Base-by-base conservation (phyloP, 2,113 vertebrate species). In the Ploceus nigricollis region DNA sequence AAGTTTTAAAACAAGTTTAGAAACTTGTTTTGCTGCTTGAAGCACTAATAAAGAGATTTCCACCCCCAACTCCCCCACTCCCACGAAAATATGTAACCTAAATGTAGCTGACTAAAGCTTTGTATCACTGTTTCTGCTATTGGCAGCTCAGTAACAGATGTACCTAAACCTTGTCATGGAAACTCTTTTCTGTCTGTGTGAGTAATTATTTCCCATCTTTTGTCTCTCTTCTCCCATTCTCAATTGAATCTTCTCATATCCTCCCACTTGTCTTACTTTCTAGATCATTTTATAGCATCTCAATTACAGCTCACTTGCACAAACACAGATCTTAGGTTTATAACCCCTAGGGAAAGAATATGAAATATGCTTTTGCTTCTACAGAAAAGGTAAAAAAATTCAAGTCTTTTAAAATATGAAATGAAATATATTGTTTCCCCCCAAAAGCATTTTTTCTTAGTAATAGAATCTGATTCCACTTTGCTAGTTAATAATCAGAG, bases 81-180 rank as follows among this genome's bases (percentile, higher is more conserved):
- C 24, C 0, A 0, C 0, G 0, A 13, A 87, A 78, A 44, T 64
- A 33, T 0, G 1, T 40, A 69, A 64, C 40, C 14, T 23, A 44
- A 73, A 72, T 50, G 24, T 33, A 85, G 64, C 39, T 78, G 48
- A 42, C 9, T 58, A 25, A 44, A 53, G 53, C 8, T 50, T 86
- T 78, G 6, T 40, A 18, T 78, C 25, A 14, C 19, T 60, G 5
- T 63, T 54, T 72, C 24, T 73, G 31, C 37, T 53, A 25, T 10
- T 45, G 84, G 23, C 40, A 60, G 28, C 31, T 82, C 30, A 42
- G 25, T 33, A 58, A 17, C 48, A 78, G 27, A 78, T 50, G 9
- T 30, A 40, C 45, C 39, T 30, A 11, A 85, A 73, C 4, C 11
- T 73, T 73, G 16, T 50, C 15, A 58, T 14, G 24, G 28, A 85